These are phyloP conservation scores for Anorthoa munda DNA, from an alignment of 2,888 invertebrate genomes.

Conservation along the genomic window DNA sequence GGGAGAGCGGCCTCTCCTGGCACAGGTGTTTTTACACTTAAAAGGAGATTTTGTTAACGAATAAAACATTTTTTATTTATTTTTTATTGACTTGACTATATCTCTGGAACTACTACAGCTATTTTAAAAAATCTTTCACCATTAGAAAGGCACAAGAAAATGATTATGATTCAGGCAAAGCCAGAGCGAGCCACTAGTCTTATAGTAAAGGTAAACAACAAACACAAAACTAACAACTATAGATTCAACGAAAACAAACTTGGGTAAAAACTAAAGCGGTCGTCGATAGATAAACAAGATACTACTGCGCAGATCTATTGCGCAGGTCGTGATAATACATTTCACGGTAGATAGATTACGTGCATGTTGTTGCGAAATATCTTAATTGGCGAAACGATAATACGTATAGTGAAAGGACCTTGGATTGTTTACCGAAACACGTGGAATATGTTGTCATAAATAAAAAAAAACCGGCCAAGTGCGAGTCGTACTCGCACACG, in stretches of 20 bases:
- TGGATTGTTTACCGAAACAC: not conserved
- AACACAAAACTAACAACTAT: not conserved
- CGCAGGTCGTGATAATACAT: constrained; percentile 31
- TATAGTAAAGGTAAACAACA: not conserved
- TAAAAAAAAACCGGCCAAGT: no score
- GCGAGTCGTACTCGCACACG: no score
- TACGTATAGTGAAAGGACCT: not conserved
- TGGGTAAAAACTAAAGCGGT: not conserved
- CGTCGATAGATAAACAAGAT: not conserved
- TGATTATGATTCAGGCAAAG: no score
- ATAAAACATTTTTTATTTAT: no score
- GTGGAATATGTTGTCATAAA: not conserved
- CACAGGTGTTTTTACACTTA: no score
- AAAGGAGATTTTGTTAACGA: no score
- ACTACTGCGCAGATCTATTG: constrained; percentile 41
- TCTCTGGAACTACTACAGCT: no score
- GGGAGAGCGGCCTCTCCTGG: no score
- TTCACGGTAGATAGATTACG: constrained; percentile 8
- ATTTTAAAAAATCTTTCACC: no score
- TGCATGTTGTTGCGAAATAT: constrained; percentile 16
- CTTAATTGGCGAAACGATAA: constrained; percentile 4
- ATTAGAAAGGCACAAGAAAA: no score
- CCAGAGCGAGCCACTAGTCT: no score
- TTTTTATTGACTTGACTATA: no score
- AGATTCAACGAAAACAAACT: not conserved